Base-by-base conservation (phyloP, 2,113 vertebrate genomes). In the Toxostoma redivivum region DNA sequence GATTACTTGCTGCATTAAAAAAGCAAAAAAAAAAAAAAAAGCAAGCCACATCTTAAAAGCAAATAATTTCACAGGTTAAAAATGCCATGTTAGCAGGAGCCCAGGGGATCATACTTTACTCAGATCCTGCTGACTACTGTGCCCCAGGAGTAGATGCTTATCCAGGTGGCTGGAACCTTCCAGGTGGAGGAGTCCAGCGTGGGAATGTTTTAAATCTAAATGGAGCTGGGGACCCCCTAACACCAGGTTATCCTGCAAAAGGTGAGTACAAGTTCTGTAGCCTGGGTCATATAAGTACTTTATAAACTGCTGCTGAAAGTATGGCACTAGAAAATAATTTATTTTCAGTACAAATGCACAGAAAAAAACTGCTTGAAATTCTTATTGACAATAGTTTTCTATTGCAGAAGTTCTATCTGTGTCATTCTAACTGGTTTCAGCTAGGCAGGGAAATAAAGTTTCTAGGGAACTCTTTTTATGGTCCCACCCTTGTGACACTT, bases 171-270 rank as follows among this genome's bases (percentile, higher is more conserved):
- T 99, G 99, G 99, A 99, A 99, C 91, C 98, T 99, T 53, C 99
- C 99, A 11, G 98, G 98, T 19, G 95, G 98, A 74, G 99, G 98
- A 80, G 99, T 57, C 35, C 99, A 99, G 88, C 98, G 99, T 89
- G 99, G 99, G 27, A 99, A 99, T 62, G 98, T 99, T 9, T 98
- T 99, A 66, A 99, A 99, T 45, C 91, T 99, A 65, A 99, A 99
- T 10, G 99, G 99, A 38, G 99, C 99, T 6, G 99, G 99, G 85
- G 99, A 99, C 42, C 99, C 99, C 1, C 98, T 99, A 9, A 99
- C 99, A 30, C 99, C 99, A 23, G 99, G 99, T 14, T 99, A 99
- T 92, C 99, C 99, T 17, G 99, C 99, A 24, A 99, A 99, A 99
- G 99, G 99, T 99, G 76, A 94, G 87, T 48, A 15, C 31, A 77